These are phyloP conservation scores for Synchiropus splendidus DNA, from an alignment of 2,113 vertebrate species.

Conservation along the genomic window DNA sequence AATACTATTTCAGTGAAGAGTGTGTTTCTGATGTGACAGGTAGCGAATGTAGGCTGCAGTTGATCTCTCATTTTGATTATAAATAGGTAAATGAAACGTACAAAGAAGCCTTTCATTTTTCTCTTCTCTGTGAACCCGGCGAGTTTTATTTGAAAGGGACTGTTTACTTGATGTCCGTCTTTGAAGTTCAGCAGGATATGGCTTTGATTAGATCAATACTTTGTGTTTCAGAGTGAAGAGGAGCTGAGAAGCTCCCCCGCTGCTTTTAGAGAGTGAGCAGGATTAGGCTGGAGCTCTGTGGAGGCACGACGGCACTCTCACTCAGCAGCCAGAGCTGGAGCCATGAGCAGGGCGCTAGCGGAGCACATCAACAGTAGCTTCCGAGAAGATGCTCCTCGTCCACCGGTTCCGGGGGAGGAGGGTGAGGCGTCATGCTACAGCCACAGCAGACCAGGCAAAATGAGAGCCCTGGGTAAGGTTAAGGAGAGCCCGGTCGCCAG, in stretches of 20 bases:
- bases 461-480: conserved; percentile 77
- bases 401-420: conserved; percentile 95
- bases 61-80: conserved; percentile 65
- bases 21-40: conserved; percentile 50
- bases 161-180: conserved; percentile 82
- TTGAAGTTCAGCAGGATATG: conserved; percentile 94
- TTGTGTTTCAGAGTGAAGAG: conserved; percentile 85
- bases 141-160: conserved; percentile 70
- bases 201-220: conserved; percentile 98
- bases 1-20: conserved; percentile 26
- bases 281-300: conserved; percentile 70
- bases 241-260: conserved; percentile 87
- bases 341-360: conserved; percentile 91
- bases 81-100: conserved; percentile 62
- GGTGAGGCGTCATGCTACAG: conserved; percentile 79
- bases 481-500: conserved; percentile 41
- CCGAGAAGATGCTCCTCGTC: conserved; percentile 94
- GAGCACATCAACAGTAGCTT: conserved; percentile 89
- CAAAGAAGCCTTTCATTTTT: conserved; percentile 48
- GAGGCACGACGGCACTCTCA: conserved; percentile 57
- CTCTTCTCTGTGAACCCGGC: conserved; percentile 65
- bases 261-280: conserved; percentile 91
- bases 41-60: conserved; percentile 49
- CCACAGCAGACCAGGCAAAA: conserved; percentile 63
- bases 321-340: conserved; percentile 60